Evolutionary conservation across 2,888 invertebrate species (phyloP), one percentile per base, ranked within the genome.

Genomic region (Baronia brevicornis): DNA sequence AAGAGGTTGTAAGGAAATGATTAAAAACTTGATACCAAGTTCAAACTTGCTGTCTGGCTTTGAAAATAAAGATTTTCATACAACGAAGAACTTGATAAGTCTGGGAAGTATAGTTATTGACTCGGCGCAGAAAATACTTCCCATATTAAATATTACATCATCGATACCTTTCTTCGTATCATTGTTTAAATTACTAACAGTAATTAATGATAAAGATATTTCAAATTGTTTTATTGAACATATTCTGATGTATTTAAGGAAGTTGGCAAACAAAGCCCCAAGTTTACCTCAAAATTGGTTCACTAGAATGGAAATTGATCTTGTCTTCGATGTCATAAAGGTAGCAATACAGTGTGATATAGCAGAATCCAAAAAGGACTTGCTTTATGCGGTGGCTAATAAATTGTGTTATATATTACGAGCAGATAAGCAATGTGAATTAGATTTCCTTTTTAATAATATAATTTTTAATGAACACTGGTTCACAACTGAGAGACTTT

Each of bases 391-490:
- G 28, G 63, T 89, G 21, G 86, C 88, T 4, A 89, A 86, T 36
- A 90, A 88, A 60, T 74, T 87, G 25, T 75, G 90, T 35, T 87
- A 87, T 40, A 79, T 89, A 34, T 74, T 90, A 43, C 85, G 87
- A 39, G 69, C 75, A 1, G 88, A 89, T 42, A 88, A 89, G 46
- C 85, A 84, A 46, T 51, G 57, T 17, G 87, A 89, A 51, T 68
- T 90, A 6, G 80, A 87, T 43, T 85, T 65, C 47, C 54, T 90
- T 4, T 87, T 91, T 29, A 70, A 79, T 21, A 75, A 84, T 32
- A 84, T 90, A 5, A 79, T 91, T 8, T 91, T 91, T 46, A 88
- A 87, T 57, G 74, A 75, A 5, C 54, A 84, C 15, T 90, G 88
- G 75, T 86, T 89, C 45, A 80, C 87, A 22, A 75, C 87, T 29